A percentile compares a stretch with the other conserved stretches of the same genome.
Evolutionary conservation across 2,113 vertebrate species (phyloP).

Genomic region (Anarhynchus alexandrinus): DNA sequence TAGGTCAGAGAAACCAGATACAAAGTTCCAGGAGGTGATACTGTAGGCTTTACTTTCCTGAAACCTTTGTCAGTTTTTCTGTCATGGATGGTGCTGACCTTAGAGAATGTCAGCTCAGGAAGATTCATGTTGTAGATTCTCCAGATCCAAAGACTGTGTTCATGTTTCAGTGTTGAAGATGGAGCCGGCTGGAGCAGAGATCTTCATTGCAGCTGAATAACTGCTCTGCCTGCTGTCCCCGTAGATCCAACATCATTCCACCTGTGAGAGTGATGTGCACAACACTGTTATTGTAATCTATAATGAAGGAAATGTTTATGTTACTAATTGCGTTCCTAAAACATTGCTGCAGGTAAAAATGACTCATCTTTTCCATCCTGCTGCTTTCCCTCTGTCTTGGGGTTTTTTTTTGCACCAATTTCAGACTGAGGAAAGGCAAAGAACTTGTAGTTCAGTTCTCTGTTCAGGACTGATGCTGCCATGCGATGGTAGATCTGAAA

Average conservation of each 20-base stretch:
- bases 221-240: background rate
- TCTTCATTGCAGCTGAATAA: background rate
- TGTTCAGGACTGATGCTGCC: background rate
- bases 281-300: background rate
- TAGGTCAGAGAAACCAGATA: background rate
- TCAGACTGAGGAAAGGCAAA: background rate
- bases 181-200: background rate
- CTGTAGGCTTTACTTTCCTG: background rate
- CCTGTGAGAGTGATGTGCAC: background rate
- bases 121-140: background rate
- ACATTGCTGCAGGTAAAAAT: background rate
- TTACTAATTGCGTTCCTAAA: background rate
- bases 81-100: accelerated
- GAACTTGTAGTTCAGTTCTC: background rate
- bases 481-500: background rate
- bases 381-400: background rate
- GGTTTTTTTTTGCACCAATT: background rate
- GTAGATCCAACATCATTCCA: background rate
- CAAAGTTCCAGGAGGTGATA: background rate
- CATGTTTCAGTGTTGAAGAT: background rate
- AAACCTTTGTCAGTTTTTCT: background rate
- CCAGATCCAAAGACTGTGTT: background rate
- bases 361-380: background rate
- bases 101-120: background rate
- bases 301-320: background rate